These are phyloP conservation scores for Chionis minor DNA, from an alignment of 2,113 vertebrate genomes.

Conservation along the genomic window DNA sequence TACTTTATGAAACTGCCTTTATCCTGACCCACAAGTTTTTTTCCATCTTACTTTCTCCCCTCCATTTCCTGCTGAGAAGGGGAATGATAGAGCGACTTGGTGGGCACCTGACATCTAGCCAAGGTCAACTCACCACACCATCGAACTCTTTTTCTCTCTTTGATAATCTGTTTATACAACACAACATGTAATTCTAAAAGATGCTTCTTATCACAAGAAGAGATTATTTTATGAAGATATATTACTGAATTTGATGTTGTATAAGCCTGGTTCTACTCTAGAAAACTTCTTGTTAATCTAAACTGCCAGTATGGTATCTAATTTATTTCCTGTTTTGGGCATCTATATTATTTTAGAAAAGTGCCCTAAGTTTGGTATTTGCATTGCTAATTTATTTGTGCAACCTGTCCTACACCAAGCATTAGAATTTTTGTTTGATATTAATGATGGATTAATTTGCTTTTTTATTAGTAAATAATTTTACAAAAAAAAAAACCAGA, in stretches of 20 bases:
- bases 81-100: neutral
- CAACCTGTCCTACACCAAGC: neutral
- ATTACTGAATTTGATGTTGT: neutral
- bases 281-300: neutral
- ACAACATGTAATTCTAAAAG: neutral
- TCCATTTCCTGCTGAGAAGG: neutral
- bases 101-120: neutral
- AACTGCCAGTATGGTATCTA: neutral
- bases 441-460: neutral
- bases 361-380: neutral
- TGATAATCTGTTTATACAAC: neutral
- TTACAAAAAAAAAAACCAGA: too few species aligned
- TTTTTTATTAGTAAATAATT: neutral
- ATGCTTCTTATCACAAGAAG: neutral
- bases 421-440: neutral
- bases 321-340: neutral
- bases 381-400: neutral
- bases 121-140: neutral
- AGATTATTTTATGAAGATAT: neutral
- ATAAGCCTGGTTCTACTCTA: neutral
- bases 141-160: neutral
- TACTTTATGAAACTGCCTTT: neutral
- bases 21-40: fast-evolving
- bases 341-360: neutral
- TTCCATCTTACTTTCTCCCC: neutral